A percentile compares a stretch with the other conserved stretches of the same genome.
Evolutionary conservation across 2,113 vertebrate genomes (phyloP).

Genomic region (Paraplagusia blochii): DNA sequence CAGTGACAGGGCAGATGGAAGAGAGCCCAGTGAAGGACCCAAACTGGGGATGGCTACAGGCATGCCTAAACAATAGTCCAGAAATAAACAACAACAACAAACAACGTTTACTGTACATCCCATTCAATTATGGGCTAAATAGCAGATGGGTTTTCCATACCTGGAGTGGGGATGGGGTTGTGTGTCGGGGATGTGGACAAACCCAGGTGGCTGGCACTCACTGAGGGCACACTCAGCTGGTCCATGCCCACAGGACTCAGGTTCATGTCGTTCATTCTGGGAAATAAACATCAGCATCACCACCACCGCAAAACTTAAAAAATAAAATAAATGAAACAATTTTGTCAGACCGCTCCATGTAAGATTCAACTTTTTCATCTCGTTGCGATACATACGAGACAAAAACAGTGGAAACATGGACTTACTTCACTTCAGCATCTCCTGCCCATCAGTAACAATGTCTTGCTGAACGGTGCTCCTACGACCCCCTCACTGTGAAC

Average conservation of each 20-base stretch:
- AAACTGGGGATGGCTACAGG: conserved; percentile 96
- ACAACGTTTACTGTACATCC: no score
- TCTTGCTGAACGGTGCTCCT: not conserved
- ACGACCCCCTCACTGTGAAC: conserved; percentile 13
- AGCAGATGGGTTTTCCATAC: conserved; percentile 63
- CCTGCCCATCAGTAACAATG: conserved; percentile 13
- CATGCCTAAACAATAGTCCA: conserved; percentile 76
- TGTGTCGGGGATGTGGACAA: conserved; percentile 91
- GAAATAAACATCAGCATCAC: not conserved
- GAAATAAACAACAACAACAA: not conserved
- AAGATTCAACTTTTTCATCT: no score
- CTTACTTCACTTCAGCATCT: conserved; percentile 55
- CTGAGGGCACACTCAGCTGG: conserved; percentile 89
- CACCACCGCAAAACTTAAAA: not conserved
- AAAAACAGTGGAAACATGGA: not conserved
- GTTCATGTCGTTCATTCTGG: conserved; percentile 98
- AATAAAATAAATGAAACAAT: no score
- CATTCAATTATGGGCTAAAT: no score
- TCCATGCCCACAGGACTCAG: conserved; percentile 97
- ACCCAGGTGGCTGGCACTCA: conserved; percentile 89
- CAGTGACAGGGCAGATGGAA: conserved; percentile 94
- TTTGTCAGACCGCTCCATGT: no score
- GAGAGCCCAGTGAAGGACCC: conserved; percentile 89
- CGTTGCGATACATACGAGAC: not conserved
- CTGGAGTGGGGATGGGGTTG: conserved; percentile 86